Evolutionary conservation across 2,888 invertebrate species (phyloP).

Genomic region (Papilio protenor): DNA sequence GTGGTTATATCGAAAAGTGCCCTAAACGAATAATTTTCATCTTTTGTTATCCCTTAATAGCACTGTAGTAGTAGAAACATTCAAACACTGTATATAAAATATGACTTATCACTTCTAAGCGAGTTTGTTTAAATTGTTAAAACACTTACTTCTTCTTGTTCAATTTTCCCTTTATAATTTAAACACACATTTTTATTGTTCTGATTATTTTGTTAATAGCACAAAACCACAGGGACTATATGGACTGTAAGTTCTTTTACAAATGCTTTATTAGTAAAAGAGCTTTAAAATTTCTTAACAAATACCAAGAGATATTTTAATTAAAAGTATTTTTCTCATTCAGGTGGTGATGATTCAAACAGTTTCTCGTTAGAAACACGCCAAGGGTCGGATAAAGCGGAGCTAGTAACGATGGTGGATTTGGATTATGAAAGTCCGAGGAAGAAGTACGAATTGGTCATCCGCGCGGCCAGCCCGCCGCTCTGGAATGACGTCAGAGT

Average conservation of each 20-base stretch:
- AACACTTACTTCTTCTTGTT: neutral
- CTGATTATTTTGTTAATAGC: conserved; percentile 41
- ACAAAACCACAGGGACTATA: conserved; percentile 42
- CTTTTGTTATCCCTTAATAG: conserved; percentile 1
- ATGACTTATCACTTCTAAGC: neutral
- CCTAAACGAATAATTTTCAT: neutral
- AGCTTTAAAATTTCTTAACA: conserved; percentile 17
- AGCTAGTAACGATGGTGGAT: conserved; percentile 94
- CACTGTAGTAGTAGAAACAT: neutral
- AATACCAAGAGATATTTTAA: neutral
- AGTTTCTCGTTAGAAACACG: conserved; percentile 92
- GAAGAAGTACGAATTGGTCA: conserved; percentile 94
- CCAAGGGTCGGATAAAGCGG: conserved; percentile 93
- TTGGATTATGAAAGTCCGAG: conserved; percentile 98
- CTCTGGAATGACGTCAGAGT: conserved; percentile 94
- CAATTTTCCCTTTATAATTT: conserved; percentile 20
- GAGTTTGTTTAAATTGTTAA: neutral
- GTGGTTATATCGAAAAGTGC: neutral
- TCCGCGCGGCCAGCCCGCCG: conserved; percentile 96
- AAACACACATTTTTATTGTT: conserved; percentile 27
- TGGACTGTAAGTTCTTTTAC: conserved; percentile 45
- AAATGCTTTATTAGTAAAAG: conserved; percentile 44
- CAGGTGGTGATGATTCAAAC: conserved; percentile 93
- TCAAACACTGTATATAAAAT: neutral
- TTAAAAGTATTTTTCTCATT: neutral